Base-by-base conservation (phyloP, 2,797 vertebrate species). In the Pristis pectinata region DNA sequence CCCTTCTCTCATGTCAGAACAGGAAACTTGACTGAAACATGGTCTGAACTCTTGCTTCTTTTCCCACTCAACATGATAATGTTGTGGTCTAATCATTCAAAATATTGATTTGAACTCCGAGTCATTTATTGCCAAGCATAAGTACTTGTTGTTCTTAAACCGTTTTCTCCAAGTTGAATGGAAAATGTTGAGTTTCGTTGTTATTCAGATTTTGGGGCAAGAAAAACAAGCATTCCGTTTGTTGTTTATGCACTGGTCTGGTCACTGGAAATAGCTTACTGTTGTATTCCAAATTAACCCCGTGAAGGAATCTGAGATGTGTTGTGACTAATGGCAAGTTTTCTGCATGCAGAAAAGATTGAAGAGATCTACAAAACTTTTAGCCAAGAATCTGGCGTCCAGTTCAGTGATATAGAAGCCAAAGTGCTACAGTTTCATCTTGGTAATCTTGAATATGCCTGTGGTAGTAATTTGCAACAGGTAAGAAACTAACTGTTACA, bases 401-500 rank as follows among this genome's bases (percentile, higher is more conserved):
- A 98, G 95, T 99, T 99, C 97, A 98, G 97, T 94, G 98, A 99
- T 70, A 96, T 99, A 95, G 99, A 99, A 94, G 98, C 99, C 95
- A 98, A 99, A 94, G 98, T 99, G 22, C 97, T 99, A 27, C 99
- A 99, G 96, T 99, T 99, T 96, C 99, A 99, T 95, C 98, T 99
- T 96, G 98, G 99, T 95, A 99, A 99, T 96, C 96, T 99, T 97
- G 99, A 99, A 94, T 99, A 98, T 0, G 98, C 98, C 95, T 99
- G 99, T 22, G 99, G 99, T 94, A 99, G 98, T 97, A 98, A 97
- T 41, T 97, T 99, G 87, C 97, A 98, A 95, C 98, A 99, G 98
- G 99, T 99, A 94, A 82, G 97, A 15, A 91, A 30, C 3, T 93
- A 76, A 76, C 6, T 64, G 17, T 70, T 44, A 94, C 10, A 8